These are phyloP conservation scores for Cactoblastis cactorum DNA, from an alignment of 2,888 invertebrate genomes.

Conservation along the genomic window DNA sequence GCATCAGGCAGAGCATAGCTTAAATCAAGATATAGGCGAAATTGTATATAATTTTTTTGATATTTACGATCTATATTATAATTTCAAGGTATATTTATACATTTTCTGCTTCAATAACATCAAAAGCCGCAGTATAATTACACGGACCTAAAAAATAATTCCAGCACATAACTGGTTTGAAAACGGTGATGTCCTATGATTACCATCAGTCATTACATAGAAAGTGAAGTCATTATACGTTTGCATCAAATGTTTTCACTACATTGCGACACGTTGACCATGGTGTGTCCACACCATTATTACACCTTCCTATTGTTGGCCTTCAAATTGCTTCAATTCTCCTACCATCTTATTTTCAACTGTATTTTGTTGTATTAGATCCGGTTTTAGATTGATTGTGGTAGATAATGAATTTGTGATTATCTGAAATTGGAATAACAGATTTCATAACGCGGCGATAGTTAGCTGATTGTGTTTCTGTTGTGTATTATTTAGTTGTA, in stretches of 20 bases:
- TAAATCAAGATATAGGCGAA: too few relatives aligned
- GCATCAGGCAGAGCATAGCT: too few relatives aligned
- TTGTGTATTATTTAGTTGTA: constrained; percentile 2
- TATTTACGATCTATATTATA: neutral
- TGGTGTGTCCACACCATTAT: constrained; percentile 6
- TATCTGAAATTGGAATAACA: constrained; percentile 8
- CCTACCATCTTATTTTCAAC: neutral
- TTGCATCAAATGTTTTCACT: constrained; percentile 8
- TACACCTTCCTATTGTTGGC: constrained; percentile 11
- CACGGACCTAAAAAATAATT: neutral
- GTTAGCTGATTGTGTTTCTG: constrained; percentile 9
- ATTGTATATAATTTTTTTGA: too few relatives aligned
- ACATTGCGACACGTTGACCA: constrained; percentile 9
- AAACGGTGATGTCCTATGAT: constrained; percentile 4
- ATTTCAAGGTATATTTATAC: neutral
- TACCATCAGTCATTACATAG: constrained; percentile 11
- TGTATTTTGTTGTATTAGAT: neutral
- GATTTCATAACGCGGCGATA: constrained; percentile 3
- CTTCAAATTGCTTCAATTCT: constrained; percentile 5
- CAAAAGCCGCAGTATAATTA: neutral
- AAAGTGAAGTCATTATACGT: constrained; percentile 12
- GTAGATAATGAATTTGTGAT: constrained; percentile 8
- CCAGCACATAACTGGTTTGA: neutral
- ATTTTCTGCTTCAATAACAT: neutral
- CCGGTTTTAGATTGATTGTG: neutral